A percentile compares a stretch with the other conserved stretches of the same genome.
These are phyloP conservation scores for Panthera leo DNA, from an alignment of 2,113 vertebrate species.

Conservation along the genomic window DNA sequence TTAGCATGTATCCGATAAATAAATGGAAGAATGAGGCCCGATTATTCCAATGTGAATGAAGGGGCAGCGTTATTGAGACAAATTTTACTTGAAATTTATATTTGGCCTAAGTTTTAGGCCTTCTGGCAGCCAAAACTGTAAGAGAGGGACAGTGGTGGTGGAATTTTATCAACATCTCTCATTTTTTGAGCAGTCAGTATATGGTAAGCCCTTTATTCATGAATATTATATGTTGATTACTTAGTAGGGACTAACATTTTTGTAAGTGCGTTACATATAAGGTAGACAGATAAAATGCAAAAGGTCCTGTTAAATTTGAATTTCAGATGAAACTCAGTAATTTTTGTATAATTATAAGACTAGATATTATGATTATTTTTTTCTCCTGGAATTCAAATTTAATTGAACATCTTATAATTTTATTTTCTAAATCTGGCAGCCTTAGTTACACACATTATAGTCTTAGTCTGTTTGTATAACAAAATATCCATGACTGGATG, in stretches of 20 bases:
- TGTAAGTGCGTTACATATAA: neutral
- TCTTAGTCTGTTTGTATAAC: neutral
- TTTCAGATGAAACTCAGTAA: neutral
- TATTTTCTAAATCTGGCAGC: neutral
- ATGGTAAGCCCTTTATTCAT: neutral
- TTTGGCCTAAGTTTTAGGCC: neutral
- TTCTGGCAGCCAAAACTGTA: neutral
- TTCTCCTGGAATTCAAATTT: constrained; percentile 29
- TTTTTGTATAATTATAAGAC: neutral
- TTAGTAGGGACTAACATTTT: neutral
- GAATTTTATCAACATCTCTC: neutral
- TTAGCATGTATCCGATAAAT: neutral
- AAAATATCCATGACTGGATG: neutral
- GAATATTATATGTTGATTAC: neutral
- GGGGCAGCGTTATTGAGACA: neutral
- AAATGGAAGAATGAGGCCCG: neutral
- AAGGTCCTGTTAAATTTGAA: neutral
- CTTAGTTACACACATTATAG: neutral
- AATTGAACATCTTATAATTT: neutral
- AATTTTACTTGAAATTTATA: constrained; percentile 17
- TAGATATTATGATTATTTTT: neutral
- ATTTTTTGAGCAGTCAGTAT: neutral
- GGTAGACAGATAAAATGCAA: neutral
- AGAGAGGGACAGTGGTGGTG: neutral
- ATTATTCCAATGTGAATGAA: neutral